phyloP scores from a whole-genome alignment of 2,888 invertebrate genomes.

The Caenorhabditis angaria region DNA sequence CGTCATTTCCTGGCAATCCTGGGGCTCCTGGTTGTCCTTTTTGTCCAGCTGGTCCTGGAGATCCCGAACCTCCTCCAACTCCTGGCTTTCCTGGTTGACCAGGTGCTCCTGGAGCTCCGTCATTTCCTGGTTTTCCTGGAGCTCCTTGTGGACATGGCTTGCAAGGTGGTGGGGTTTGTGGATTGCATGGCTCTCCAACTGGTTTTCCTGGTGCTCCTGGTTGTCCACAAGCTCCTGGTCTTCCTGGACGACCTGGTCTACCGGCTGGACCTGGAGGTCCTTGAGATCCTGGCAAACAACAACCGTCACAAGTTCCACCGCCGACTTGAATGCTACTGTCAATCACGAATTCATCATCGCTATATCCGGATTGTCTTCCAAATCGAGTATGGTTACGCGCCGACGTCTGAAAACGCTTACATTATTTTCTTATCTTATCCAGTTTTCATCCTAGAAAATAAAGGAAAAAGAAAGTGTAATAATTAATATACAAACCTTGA shows the following conservation, averaged over 20 bases:
- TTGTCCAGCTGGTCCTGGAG: slow-evolving; percentile 32
- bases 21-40: slow-evolving; percentile 40
- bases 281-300: slow-evolving; percentile 48
- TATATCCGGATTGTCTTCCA: slow-evolving; percentile 30
- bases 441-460: background rate
- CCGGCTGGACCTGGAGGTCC: slow-evolving; percentile 50
- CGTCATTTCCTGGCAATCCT: slow-evolving; percentile 35
- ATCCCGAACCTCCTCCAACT: slow-evolving; percentile 32
- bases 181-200: slow-evolving; percentile 61
- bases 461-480: background rate
- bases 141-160: slow-evolving; percentile 61
- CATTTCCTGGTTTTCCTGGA: slow-evolving; percentile 43
- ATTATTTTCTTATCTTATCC: background rate
- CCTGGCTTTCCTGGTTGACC: slow-evolving; percentile 38
- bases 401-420: slow-evolving; percentile 13
- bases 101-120: slow-evolving; percentile 59
- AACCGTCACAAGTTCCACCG: slow-evolving; percentile 44
- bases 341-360: slow-evolving; percentile 26
- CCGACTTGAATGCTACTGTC: slow-evolving; percentile 15
- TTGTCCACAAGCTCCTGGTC: slow-evolving; percentile 48
- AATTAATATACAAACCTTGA: slow-evolving; percentile 24
- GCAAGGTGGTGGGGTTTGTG: slow-evolving; percentile 60
- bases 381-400: slow-evolving; percentile 31
- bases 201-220: slow-evolving; percentile 56
- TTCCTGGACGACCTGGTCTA: slow-evolving; percentile 46